Evolutionary conservation across 2,888 invertebrate genomes (phyloP).

Genomic region (Apotomis turbidana): DNA sequence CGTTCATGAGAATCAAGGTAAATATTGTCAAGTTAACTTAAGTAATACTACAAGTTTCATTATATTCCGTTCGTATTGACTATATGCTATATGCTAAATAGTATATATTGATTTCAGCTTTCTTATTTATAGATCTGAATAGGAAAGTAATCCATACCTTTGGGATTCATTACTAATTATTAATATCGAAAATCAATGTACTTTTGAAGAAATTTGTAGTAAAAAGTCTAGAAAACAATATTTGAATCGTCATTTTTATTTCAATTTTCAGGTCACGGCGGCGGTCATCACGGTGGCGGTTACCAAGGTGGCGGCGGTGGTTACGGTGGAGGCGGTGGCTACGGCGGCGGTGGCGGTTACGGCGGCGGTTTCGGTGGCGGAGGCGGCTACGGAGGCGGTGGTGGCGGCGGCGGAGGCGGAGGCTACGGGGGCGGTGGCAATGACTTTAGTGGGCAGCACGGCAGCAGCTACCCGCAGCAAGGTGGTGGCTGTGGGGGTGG

Average conservation of each 20-base stretch:
- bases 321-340: slow-evolving; percentile 21
- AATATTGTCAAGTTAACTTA: background rate
- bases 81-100: background rate
- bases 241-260: background rate
- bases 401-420: slow-evolving; percentile 42
- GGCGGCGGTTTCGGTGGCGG: slow-evolving; percentile 41
- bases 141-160: no score
- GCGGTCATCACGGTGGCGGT: slow-evolving; percentile 24
- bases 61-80: background rate
- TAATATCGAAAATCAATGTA: no score
- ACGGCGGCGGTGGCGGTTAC: slow-evolving; percentile 40
- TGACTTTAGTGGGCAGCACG: background rate
- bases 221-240: no score
- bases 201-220: no score
- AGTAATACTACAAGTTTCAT: no score
- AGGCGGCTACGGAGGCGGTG: slow-evolving; percentile 40
- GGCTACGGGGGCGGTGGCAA: slow-evolving; percentile 22
- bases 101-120: no score
- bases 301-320: slow-evolving; percentile 35
- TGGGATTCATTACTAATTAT: no score
- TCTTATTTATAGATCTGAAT: no score
- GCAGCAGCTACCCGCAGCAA: background rate
- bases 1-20: slow-evolving; percentile 53
- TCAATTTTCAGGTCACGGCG: slow-evolving; percentile 15
- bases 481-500: slow-evolving; percentile 15